These are phyloP conservation scores for Clitarchus hookeri DNA, from an alignment of 2,888 invertebrate species.

Conservation along the genomic window DNA sequence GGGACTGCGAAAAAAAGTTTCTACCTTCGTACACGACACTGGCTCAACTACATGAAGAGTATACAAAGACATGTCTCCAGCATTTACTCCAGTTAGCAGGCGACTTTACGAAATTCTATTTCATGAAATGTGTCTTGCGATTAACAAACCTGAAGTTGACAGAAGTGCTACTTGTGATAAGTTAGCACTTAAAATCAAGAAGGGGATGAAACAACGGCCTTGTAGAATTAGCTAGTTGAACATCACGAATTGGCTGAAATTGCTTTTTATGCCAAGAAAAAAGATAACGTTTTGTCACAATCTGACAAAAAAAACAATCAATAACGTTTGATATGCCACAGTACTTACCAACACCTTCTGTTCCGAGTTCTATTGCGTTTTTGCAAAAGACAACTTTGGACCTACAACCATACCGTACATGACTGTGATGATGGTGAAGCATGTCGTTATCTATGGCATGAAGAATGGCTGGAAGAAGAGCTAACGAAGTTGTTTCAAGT, in stretches of 20 bases:
- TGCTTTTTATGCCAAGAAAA: neutral
- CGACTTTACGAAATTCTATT: neutral
- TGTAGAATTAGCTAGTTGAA: neutral
- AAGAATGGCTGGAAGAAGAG: constrained; percentile 17
- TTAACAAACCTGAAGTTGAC: constrained; percentile 16
- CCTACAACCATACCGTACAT: neutral
- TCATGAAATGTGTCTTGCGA: neutral
- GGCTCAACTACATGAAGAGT: neutral
- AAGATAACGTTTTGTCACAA: neutral
- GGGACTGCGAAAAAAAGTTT: constrained; percentile 15
- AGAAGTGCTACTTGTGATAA: constrained; percentile 6
- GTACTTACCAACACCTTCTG: neutral
- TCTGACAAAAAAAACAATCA: neutral
- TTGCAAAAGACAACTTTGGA: constrained; percentile 19
- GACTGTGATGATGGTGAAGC: constrained; percentile 10
- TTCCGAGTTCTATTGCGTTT: neutral
- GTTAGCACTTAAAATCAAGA: neutral
- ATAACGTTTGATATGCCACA: constrained; percentile 21
- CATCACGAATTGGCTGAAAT: neutral
- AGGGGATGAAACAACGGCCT: neutral
- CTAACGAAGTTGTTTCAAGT: neutral
- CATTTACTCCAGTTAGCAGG: neutral
- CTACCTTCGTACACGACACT: constrained; percentile 12
- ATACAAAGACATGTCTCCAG: neutral
- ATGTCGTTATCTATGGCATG: constrained; percentile 15